Evolutionary conservation across 2,797 vertebrate genomes (phyloP).

Genomic region (Hoplostethus atlanticus): DNA sequence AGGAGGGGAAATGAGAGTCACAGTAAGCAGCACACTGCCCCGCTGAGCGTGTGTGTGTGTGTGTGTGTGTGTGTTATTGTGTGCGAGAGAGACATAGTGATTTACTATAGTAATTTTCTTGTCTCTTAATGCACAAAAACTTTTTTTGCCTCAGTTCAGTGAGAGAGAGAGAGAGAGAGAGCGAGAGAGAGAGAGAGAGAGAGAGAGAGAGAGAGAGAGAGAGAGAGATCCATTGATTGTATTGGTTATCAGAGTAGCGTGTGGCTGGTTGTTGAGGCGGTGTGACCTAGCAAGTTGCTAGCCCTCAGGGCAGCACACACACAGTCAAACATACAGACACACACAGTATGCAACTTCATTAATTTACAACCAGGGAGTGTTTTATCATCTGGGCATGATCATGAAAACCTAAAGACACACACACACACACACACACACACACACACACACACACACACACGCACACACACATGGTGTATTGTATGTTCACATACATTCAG

Average conservation of each 20-base stretch:
- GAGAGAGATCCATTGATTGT: conserved; percentile 33
- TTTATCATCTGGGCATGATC: background rate
- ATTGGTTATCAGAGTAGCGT: conserved; percentile 36
- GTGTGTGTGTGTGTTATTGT: background rate
- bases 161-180: conserved; percentile 4
- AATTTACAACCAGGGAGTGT: background rate
- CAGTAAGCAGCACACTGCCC: conserved; percentile 57
- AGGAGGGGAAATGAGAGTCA: conserved; percentile 71
- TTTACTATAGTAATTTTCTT: too few species aligned
- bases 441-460: conserved; percentile 13
- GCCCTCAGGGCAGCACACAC: conserved; percentile 36
- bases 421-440: conserved; percentile 8
- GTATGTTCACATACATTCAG: background rate
- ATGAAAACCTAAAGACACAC: background rate
- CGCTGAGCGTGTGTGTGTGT: conserved; percentile 21
- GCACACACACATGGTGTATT: background rate
- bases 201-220: background rate
- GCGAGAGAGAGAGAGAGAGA: conserved; percentile 4
- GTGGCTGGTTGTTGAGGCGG: conserved; percentile 30
- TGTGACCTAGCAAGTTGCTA: conserved; percentile 22
- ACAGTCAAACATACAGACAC: conserved; percentile 13
- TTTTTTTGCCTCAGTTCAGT: background rate
- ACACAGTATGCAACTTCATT: background rate
- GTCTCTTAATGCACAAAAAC: too few species aligned
- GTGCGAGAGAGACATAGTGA: background rate